Percentiles rank a stretch among this genome's conserved stretches.
Evolutionary conservation across 2,888 invertebrate genomes (phyloP).

Genomic region (Xanthorhoe designata): DNA sequence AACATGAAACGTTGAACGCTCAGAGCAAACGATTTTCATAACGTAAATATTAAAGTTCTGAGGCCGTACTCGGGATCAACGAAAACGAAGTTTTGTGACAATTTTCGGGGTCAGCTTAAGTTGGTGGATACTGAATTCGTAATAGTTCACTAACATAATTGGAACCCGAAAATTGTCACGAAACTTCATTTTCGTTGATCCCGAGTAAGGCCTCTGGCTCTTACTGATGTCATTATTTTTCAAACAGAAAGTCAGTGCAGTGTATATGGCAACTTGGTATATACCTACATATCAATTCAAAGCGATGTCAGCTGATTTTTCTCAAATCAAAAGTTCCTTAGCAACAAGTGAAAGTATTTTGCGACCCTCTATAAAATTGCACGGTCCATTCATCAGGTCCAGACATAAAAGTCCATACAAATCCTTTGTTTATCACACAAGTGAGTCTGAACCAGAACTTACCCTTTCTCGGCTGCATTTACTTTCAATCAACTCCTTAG

Average conservation of each 20-base stretch:
- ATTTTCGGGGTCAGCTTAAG: no score
- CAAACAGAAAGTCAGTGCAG: not conserved
- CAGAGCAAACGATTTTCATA: no score
- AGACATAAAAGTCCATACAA: constrained; percentile 75
- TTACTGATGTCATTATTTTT: no score
- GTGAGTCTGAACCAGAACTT: constrained; percentile 60
- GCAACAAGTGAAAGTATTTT: constrained; percentile 42
- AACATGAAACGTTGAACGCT: no score
- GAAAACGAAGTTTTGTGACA: no score
- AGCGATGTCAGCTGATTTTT: not conserved
- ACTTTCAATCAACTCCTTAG: constrained; percentile 71
- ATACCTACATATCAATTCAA: not conserved
- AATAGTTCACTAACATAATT: no score
- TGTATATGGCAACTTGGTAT: not conserved
- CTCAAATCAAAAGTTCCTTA: constrained; percentile 15
- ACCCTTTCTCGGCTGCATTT: constrained; percentile 77
- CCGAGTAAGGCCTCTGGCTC: no score
- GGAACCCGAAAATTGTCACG: no score
- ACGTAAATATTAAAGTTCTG: no score
- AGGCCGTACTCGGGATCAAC: no score
- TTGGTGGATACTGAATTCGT: no score
- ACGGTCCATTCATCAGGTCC: constrained; percentile 52
- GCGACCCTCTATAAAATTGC: constrained; percentile 30
- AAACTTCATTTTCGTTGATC: no score
- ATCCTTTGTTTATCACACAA: constrained; percentile 73